A percentile compares a stretch with the other conserved stretches of the same genome.
Conservation (phyloP, 2,888 invertebrate species). For the Drosophila putrida region DNA sequence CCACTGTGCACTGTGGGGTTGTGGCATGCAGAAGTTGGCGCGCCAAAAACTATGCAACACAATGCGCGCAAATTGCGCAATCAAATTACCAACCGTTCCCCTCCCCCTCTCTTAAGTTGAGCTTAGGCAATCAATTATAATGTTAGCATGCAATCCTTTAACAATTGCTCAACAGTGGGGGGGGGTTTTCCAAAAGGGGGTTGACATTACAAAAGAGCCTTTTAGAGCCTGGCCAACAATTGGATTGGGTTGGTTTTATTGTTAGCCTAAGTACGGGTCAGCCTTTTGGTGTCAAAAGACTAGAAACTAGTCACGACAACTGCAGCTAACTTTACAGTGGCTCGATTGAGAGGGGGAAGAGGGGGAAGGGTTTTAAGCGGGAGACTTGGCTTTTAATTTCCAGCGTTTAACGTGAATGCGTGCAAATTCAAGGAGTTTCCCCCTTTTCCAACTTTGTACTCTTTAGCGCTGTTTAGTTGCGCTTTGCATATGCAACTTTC, state of each 20-base stretch:
- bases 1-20: not conserved
- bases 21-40: slow-evolving; percentile 57
- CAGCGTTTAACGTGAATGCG: slow-evolving; percentile 69
- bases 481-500: slow-evolving; percentile 61
- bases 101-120: slow-evolving; percentile 33
- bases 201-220: slow-evolving; percentile 68
- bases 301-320: slow-evolving; percentile 63
- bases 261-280: slow-evolving; percentile 68
- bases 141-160: slow-evolving; percentile 75
- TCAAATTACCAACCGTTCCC: slow-evolving; percentile 68
- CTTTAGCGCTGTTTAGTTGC: slow-evolving; percentile 76
- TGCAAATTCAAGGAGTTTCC: slow-evolving; percentile 53
- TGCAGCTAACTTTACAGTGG: slow-evolving; percentile 28
- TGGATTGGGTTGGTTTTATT: slow-evolving; percentile 38
- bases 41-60: slow-evolving; percentile 83
- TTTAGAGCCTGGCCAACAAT: slow-evolving; percentile 44
- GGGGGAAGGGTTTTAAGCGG: not conserved
- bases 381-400: slow-evolving; percentile 57
- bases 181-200: slow-evolving; percentile 5
- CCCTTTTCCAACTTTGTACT: slow-evolving; percentile 66
- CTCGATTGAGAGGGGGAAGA: not conserved
- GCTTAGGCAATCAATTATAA: slow-evolving; percentile 80
- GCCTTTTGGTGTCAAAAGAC: slow-evolving; percentile 76
- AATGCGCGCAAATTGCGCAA: slow-evolving; percentile 83
- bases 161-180: slow-evolving; percentile 55